phyloP scores from a whole-genome alignment of 2,888 invertebrate species.

The Andrena bicolor region DNA sequence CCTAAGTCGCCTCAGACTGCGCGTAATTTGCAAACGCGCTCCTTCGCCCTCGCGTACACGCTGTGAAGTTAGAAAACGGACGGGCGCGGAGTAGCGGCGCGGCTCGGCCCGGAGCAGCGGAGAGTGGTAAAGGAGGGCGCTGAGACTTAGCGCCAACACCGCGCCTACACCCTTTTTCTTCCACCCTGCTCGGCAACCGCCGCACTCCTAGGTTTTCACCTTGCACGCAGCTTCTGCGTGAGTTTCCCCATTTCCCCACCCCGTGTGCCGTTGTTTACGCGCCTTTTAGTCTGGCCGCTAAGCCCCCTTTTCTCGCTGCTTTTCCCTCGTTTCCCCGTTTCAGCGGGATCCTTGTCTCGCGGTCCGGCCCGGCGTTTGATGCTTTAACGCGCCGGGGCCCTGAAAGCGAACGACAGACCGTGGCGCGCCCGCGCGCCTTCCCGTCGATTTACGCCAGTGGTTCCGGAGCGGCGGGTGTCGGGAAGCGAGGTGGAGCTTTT shows the following conservation, averaged over 20 bases:
- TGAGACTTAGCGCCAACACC: conserved; percentile 54
- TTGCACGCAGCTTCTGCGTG: conserved; percentile 27
- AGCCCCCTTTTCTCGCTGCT: neutral
- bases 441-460: conserved; percentile 35
- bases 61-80: conserved; percentile 40
- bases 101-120: neutral
- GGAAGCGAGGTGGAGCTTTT: conserved; percentile 59
- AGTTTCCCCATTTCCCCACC: conserved; percentile 11
- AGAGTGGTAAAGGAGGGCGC: conserved; percentile 16
- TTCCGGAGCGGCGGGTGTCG: neutral
- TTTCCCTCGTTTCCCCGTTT: conserved; percentile 25
- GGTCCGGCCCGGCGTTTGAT: conserved; percentile 67
- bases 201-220: neutral
- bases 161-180: conserved; percentile 14
- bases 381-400: conserved; percentile 57
- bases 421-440: conserved; percentile 41
- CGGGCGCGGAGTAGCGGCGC: neutral
- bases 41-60: conserved; percentile 42
- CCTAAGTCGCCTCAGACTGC: conserved; percentile 73
- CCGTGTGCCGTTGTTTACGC: conserved; percentile 50
- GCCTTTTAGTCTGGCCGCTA: conserved; percentile 43
- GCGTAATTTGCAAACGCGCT: conserved; percentile 78
- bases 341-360: conserved; percentile 35
- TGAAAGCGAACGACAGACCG: conserved; percentile 65
- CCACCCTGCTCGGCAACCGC: neutral